These are phyloP conservation scores for Scaptomyza cyrtandrae DNA, from an alignment of 2,888 invertebrate genomes.

Conservation along the genomic window DNA sequence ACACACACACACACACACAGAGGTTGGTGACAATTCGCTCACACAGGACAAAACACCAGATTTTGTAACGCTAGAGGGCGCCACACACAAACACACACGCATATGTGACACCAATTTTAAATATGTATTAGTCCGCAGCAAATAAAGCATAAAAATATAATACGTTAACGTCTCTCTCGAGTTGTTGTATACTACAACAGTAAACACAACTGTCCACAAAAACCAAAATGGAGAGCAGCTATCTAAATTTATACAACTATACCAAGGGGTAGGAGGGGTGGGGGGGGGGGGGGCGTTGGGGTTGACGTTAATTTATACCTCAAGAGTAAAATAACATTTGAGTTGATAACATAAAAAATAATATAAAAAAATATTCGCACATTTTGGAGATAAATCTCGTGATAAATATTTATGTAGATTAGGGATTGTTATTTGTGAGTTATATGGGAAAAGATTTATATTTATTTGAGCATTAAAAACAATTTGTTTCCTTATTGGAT, in stretches of 20 bases:
- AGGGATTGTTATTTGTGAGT: not conserved
- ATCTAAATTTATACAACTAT: conserved; percentile 10
- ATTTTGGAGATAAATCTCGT: not conserved
- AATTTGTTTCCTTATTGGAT: conserved; percentile 6
- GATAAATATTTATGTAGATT: conserved; percentile 14
- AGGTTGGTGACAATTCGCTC: conserved; percentile 50
- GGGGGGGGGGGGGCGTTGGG: no score
- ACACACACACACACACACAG: conserved; percentile 18
- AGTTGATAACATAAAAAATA: not conserved
- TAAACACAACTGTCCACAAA: conserved; percentile 9
- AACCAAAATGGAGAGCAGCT: not conserved
- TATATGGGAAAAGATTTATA: conserved; percentile 4
- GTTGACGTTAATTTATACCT: not conserved
- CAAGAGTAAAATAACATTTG: conserved; percentile 3
- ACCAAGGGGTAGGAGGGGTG: not conserved
- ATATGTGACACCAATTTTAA: conserved; percentile 33
- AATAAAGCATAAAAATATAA: not conserved
- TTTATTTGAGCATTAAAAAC: not conserved
- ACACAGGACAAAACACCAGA: conserved; percentile 32
- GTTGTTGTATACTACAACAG: conserved; percentile 1
- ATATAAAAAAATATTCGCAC: not conserved
- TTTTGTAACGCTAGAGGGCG: conserved; percentile 17
- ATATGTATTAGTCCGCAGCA: conserved; percentile 26
- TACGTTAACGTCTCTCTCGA: not conserved
- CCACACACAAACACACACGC: not conserved